Conservation (phyloP, 2,113 vertebrate species). For the Regulus satrapa region DNA sequence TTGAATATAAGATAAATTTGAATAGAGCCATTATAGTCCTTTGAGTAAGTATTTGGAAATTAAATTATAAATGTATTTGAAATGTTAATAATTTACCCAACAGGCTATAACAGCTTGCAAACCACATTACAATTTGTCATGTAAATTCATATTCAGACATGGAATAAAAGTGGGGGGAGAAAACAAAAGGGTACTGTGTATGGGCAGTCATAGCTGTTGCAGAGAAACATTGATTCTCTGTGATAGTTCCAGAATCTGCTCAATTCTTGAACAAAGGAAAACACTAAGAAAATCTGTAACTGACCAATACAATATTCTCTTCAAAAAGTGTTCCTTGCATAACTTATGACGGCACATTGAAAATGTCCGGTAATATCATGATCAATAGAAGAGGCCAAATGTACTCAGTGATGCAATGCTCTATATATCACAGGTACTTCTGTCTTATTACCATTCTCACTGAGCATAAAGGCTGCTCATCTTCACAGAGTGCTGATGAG, state of each 20-base stretch:
- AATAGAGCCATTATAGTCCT: constrained; percentile 21
- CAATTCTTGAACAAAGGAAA: not conserved
- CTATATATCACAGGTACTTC: not conserved
- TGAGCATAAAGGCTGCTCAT: not conserved
- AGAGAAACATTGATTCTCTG: not conserved
- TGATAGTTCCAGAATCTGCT: not conserved
- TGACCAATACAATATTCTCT: not conserved
- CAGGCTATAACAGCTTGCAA: constrained; percentile 34
- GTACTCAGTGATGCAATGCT: not conserved
- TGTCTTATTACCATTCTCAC: not conserved
- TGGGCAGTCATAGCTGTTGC: not conserved
- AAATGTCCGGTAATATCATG: not conserved
- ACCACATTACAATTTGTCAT: constrained; percentile 18
- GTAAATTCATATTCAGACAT: constrained; percentile 23
- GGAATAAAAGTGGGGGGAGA: not conserved
- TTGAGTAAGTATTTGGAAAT: constrained; percentile 56
- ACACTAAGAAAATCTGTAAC: not conserved
- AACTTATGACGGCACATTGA: not conserved
- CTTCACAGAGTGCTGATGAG: not conserved
- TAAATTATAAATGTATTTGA: constrained; percentile 61
- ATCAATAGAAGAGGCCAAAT: not conserved
- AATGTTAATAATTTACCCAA: constrained; percentile 61
- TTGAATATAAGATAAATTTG: constrained; percentile 44
- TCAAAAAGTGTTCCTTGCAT: not conserved
- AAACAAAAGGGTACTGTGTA: not conserved